A percentile compares a stretch with the other conserved stretches of the same genome.
Conservation (phyloP, 2,888 invertebrate genomes). For the Seira ritae region DNA sequence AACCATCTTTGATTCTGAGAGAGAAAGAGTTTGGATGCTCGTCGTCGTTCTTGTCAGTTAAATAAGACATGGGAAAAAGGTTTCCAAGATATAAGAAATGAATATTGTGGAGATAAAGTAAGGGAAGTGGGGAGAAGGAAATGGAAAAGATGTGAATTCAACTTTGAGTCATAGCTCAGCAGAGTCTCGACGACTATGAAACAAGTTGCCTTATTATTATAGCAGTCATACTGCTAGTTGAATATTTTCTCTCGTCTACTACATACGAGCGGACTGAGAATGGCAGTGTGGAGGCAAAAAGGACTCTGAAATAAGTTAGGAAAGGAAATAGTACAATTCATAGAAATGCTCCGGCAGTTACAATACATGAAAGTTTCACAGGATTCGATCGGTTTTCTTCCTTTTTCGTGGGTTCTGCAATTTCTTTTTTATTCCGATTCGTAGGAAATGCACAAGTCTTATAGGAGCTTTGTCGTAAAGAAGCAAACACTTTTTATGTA, state of each 20-base stretch:
- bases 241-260: too few relatives aligned
- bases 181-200: not conserved
- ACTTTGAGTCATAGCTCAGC: conserved; percentile 1
- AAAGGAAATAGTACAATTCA: not conserved
- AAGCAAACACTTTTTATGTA: not conserved
- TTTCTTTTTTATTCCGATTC: not conserved
- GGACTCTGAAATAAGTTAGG: not conserved
- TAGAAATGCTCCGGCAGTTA: not conserved
- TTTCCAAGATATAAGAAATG: too few relatives aligned
- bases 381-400: conserved; percentile 52
- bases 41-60: too few relatives aligned
- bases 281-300: not conserved
- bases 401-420: conserved; percentile 34
- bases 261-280: not conserved
- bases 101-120: not conserved
- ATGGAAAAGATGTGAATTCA: conserved; percentile 4
- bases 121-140: not conserved
- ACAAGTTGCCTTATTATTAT: conserved; percentile 5
- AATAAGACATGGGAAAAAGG: too few relatives aligned
- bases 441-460: not conserved
- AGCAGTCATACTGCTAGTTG: not conserved
- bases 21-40: too few relatives aligned
- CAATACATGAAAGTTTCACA: conserved; percentile 54
- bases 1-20: too few relatives aligned
- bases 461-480: too few relatives aligned